These are phyloP conservation scores for Eudyptes chrysolophus DNA, from an alignment of 2,113 vertebrate genomes.

Conservation along the genomic window DNA sequence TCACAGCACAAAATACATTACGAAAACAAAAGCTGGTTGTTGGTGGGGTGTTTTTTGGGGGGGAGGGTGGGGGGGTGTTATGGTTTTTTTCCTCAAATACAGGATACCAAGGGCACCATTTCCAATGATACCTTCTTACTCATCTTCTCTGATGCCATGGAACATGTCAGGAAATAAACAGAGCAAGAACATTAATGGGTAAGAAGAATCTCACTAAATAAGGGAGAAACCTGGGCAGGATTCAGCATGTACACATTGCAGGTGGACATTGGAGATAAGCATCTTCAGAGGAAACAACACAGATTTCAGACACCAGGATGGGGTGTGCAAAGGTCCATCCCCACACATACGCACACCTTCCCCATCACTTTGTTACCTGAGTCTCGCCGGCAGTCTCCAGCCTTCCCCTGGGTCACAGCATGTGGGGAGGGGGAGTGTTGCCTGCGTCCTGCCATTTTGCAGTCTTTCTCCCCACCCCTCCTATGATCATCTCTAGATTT, in stretches of 20 bases:
- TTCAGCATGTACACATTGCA: neutral
- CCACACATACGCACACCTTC: accelerated
- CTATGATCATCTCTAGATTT: conserved; percentile 7
- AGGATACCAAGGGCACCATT: neutral
- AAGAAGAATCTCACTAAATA: neutral
- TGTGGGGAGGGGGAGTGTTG: conserved; percentile 34
- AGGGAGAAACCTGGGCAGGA: neutral
- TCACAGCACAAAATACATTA: neutral
- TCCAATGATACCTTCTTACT: neutral
- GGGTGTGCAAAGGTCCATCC: neutral
- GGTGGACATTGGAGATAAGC: neutral
- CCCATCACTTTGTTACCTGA: conserved; percentile 82
- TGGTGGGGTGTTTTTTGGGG: neutral
- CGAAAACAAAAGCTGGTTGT: neutral
- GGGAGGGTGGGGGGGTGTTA: accelerated
- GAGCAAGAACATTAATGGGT: neutral
- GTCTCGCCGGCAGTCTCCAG: conserved; percentile 4
- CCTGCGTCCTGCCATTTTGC: conserved; percentile 24
- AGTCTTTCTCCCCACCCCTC: conserved; percentile 59
- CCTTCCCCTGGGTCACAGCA: conserved; percentile 11
- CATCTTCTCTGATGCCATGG: neutral
- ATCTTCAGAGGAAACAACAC: neutral
- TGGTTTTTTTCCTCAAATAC: neutral
- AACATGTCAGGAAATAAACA: neutral
- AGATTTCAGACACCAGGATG: neutral